Conservation (phyloP, 2,113 vertebrate genomes). For the Emydura subglobosa region DNA sequence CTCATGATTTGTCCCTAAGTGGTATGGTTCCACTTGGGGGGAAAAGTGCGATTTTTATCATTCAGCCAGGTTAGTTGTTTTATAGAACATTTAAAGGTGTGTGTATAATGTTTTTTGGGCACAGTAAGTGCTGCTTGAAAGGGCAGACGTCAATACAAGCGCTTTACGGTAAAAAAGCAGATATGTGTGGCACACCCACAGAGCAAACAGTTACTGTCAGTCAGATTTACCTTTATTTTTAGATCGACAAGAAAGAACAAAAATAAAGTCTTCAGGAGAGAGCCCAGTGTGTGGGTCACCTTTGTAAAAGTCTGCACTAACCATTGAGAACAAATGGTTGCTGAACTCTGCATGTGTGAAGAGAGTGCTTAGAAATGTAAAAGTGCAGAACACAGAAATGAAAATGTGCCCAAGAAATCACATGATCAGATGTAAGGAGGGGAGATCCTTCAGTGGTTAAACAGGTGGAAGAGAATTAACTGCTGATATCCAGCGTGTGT, state of each 20-base stretch:
- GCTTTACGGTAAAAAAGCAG: neutral
- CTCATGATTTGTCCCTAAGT: neutral
- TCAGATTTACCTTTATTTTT: neutral
- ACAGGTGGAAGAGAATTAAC: neutral
- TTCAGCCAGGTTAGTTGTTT: neutral
- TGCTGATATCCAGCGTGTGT: neutral
- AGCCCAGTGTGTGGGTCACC: neutral
- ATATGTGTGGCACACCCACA: neutral
- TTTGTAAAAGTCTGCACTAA: neutral
- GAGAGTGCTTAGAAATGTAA: neutral
- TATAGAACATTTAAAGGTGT: neutral
- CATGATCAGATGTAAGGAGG: neutral
- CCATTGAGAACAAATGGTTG: neutral
- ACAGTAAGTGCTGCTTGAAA: neutral
- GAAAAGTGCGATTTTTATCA: neutral
- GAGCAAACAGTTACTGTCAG: neutral
- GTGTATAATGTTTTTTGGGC: neutral
- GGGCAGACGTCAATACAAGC: neutral
- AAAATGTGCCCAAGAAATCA: neutral
- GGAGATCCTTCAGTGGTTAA: neutral
- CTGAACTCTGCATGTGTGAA: neutral
- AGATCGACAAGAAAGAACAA: neutral
- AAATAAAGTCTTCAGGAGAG: neutral
- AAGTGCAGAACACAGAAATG: neutral
- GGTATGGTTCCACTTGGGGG: neutral